phyloP scores from a whole-genome alignment of 2,797 vertebrate species.

The Sarcoramphus papa region DNA sequence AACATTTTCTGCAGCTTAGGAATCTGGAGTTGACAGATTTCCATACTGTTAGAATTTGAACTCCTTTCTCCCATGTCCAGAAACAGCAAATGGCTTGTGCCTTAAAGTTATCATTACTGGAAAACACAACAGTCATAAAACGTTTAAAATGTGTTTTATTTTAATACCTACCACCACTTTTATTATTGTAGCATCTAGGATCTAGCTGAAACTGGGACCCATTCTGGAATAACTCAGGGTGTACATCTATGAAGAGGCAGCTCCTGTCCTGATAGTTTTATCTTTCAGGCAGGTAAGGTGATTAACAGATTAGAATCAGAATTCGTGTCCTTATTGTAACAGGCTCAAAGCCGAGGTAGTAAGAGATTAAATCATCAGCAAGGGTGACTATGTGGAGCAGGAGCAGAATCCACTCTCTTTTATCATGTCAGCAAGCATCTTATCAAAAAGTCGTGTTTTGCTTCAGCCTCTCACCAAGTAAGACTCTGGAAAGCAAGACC shows the following conservation, averaged over 20 bases:
- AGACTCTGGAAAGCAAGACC: neutral
- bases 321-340: neutral
- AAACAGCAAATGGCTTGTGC: neutral
- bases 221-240: neutral
- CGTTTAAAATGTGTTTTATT: neutral
- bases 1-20: neutral
- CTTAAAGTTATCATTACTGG: neutral
- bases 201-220: neutral
- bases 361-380: neutral
- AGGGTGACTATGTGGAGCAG: neutral
- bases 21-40: neutral
- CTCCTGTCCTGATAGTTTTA: neutral
- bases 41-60: neutral
- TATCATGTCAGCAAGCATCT: neutral
- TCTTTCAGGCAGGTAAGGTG: neutral
- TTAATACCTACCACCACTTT: neutral
- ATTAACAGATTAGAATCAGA: neutral
- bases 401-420: neutral
- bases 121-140: neutral
- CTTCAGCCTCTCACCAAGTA: neutral
- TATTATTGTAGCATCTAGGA: neutral
- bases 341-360: neutral
- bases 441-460: neutral
- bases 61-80: neutral
- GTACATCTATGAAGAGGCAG: neutral